These are phyloP conservation scores for Halcyon smyrnensis DNA, from an alignment of 2,797 vertebrate species.

Conservation along the genomic window DNA sequence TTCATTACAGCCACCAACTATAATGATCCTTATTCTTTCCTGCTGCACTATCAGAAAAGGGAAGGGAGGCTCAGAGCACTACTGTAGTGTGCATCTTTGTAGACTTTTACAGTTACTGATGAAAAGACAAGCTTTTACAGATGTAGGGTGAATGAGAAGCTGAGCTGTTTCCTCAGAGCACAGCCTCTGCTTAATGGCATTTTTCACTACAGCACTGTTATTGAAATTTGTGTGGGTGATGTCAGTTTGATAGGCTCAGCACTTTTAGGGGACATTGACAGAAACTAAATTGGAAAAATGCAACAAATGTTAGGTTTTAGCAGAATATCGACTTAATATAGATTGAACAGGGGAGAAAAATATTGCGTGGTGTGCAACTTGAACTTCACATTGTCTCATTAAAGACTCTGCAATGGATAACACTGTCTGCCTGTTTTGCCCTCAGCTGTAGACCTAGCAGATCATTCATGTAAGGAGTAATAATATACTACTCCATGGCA, in stretches of 20 bases:
- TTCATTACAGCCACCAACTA: not conserved
- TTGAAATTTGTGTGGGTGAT: conserved; percentile 73
- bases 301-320: conserved; percentile 77
- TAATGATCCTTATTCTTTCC: not conserved
- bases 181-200: not conserved
- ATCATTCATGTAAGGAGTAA: conserved; percentile 53
- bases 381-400: conserved; percentile 75
- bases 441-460: conserved; percentile 39
- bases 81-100: not conserved
- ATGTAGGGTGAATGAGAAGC: not conserved
- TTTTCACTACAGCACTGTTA: conserved; percentile 49
- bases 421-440: conserved; percentile 43
- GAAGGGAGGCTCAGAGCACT: not conserved
- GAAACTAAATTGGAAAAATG: conserved; percentile 79
- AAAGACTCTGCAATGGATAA: conserved; percentile 70
- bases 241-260: conserved; percentile 75
- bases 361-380: conserved; percentile 66
- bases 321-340: conserved; percentile 77
- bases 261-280: conserved; percentile 76
- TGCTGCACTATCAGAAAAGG: not conserved
- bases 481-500: conserved; percentile 45
- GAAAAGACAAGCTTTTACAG: conserved; percentile 14
- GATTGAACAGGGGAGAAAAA: conserved; percentile 76
- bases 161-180: conserved; percentile 22
- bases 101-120: not conserved